phyloP scores from a whole-genome alignment of 2,888 invertebrate genomes.

The Leuctra nigra region DNA sequence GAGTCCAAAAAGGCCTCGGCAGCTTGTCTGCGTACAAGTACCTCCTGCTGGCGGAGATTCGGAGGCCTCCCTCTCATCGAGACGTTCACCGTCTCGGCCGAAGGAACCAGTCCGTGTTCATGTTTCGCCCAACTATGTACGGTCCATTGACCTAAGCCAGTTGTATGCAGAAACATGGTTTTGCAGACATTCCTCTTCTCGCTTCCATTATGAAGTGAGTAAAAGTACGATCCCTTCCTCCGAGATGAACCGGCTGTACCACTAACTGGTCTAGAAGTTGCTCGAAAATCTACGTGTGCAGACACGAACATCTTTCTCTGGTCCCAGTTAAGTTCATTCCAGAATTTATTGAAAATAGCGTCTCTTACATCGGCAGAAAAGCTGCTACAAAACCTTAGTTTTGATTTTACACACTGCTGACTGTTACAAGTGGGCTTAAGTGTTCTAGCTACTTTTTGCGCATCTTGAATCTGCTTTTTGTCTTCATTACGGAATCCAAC shows the following conservation, averaged over 20 bases:
- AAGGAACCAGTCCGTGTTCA: conserved; percentile 1
- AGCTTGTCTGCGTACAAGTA: too few species aligned
- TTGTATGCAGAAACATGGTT: conserved; percentile 14
- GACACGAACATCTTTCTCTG: conserved; percentile 5
- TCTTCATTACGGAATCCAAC: conserved; percentile 5
- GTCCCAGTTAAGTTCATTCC: conserved; percentile 9
- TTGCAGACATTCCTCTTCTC: conserved; percentile 9
- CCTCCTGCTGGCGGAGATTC: neutral
- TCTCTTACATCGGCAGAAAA: neutral
- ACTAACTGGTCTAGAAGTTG: neutral
- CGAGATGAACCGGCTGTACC: neutral
- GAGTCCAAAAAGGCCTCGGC: neutral
- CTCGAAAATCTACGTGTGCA: neutral
- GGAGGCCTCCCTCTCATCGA: neutral
- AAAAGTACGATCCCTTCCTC: neutral
- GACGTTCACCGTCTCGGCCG: neutral
- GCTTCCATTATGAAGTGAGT: conserved; percentile 6
- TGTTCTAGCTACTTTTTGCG: neutral
- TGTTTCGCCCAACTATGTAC: conserved; percentile 12
- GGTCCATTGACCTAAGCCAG: conserved; percentile 13
- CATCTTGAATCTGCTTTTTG: neutral
- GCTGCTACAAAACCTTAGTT: neutral
- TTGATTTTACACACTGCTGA: neutral
- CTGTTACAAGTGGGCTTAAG: neutral
- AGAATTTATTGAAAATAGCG: conserved; percentile 5